A percentile compares a stretch with the other conserved stretches of the same genome.
Evolutionary conservation across 2,113 vertebrate species (phyloP).

Genomic region (Corythoichthys intestinalis): DNA sequence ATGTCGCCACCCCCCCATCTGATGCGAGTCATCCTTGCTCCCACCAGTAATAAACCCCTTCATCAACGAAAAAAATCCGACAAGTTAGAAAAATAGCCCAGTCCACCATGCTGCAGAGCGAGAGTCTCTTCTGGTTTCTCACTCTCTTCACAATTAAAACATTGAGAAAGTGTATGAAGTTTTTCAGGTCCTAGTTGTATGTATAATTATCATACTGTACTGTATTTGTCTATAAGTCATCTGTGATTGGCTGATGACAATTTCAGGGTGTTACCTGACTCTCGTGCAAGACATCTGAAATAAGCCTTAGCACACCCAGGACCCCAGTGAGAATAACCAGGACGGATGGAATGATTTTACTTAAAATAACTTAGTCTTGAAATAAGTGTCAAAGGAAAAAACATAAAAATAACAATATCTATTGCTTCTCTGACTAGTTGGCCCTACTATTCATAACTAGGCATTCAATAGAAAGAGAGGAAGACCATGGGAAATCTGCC

Average conservation of each 20-base stretch:
- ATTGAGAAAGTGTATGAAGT: not conserved
- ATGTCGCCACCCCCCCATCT: constrained; percentile 46
- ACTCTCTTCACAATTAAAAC: constrained; percentile 21
- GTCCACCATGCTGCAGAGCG: constrained; percentile 37
- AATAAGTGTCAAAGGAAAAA: not conserved
- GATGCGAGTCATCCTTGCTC: constrained; percentile 45
- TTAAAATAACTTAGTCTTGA: not conserved
- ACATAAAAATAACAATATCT: not conserved
- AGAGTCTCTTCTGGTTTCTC: constrained; percentile 21
- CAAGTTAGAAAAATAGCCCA: constrained; percentile 43
- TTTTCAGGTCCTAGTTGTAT: not conserved
- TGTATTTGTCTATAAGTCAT: too few species aligned
- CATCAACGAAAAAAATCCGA: constrained; percentile 41
- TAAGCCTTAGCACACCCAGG: too few species aligned
- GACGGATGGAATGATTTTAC: too few species aligned
- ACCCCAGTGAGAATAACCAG: too few species aligned
- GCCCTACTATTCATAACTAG: not conserved
- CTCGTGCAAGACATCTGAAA: too few species aligned
- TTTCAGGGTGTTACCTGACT: too few species aligned
- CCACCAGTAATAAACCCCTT: constrained; percentile 55
- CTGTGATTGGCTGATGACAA: too few species aligned
- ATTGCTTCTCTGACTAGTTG: not conserved
- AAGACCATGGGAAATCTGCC: not conserved
- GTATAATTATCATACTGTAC: not conserved
- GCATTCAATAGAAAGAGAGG: not conserved